These are phyloP conservation scores for Platygyra sinensis DNA, from an alignment of 64 coral and sea anemone species.

Conservation along the genomic window DNA sequence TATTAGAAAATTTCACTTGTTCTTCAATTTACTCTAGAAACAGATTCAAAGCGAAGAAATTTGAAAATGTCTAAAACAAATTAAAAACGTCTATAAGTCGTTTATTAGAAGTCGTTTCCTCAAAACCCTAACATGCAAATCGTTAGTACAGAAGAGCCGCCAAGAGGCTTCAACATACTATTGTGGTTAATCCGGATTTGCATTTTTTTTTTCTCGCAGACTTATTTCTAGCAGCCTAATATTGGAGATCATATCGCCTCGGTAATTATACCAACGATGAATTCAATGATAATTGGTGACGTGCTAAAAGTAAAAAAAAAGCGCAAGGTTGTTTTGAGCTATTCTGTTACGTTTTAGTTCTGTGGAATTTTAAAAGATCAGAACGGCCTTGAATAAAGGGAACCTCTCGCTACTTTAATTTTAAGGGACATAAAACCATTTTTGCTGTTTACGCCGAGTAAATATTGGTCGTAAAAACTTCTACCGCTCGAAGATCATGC, in stretches of 20 bases:
- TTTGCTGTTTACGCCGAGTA: too few species aligned
- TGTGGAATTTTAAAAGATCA: neutral
- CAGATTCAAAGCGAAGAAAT: neutral
- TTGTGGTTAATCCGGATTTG: neutral
- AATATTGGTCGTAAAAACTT: too few species aligned
- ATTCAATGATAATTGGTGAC: neutral
- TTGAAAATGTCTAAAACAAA: neutral
- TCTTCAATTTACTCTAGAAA: neutral
- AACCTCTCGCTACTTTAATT: neutral
- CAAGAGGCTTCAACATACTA: neutral
- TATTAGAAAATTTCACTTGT: neutral
- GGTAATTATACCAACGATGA: neutral
- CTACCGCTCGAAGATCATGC: neutral
- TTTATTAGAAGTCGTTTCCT: neutral
- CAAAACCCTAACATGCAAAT: neutral
- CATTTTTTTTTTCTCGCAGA: constrained; percentile 10
- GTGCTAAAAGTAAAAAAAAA: neutral
- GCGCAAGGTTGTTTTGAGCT: neutral
- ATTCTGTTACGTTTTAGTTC: too few species aligned
- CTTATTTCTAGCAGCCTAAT: neutral
- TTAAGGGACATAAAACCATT: too few species aligned
- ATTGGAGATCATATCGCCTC: neutral
- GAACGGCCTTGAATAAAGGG: neutral
- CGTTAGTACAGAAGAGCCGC: neutral
- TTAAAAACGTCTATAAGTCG: neutral